phyloP scores from a whole-genome alignment of 2,888 invertebrate genomes.

The Drosophila quinaria region DNA sequence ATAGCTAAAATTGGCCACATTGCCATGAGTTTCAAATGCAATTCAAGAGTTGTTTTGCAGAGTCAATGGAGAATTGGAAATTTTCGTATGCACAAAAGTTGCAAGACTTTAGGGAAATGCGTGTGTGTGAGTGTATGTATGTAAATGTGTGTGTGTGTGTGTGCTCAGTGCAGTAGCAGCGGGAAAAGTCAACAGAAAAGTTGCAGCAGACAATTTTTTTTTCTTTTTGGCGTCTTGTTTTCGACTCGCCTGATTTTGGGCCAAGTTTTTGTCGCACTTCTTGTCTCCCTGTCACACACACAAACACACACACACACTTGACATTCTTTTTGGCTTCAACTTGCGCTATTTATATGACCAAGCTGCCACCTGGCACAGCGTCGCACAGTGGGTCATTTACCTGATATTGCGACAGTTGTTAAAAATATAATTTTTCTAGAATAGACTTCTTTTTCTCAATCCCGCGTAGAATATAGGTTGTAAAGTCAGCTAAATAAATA shows the following conservation, averaged over 20 bases:
- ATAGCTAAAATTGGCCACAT: neutral
- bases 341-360: conserved; percentile 35
- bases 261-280: conserved; percentile 26
- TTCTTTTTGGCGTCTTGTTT: conserved; percentile 4
- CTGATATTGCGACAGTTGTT: neutral
- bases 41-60: conserved; percentile 2
- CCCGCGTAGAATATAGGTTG: neutral
- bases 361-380: conserved; percentile 12
- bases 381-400: neutral
- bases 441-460: neutral
- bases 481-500: too few relatives aligned
- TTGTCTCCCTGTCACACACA: conserved; percentile 6
- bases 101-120: conserved; percentile 16
- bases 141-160: conserved; percentile 3
- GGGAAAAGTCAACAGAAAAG: neutral
- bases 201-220: conserved; percentile 27
- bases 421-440: neutral
- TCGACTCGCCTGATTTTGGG: conserved; percentile 23
- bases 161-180: neutral
- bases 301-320: conserved; percentile 30
- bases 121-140: conserved; percentile 3
- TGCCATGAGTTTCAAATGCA: conserved; percentile 17
- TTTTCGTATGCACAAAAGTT: conserved; percentile 36
- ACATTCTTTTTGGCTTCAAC: conserved; percentile 41
- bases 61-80: conserved; percentile 39